phyloP scores from a whole-genome alignment of 2,797 vertebrate species.

The Amniataba percoides region DNA sequence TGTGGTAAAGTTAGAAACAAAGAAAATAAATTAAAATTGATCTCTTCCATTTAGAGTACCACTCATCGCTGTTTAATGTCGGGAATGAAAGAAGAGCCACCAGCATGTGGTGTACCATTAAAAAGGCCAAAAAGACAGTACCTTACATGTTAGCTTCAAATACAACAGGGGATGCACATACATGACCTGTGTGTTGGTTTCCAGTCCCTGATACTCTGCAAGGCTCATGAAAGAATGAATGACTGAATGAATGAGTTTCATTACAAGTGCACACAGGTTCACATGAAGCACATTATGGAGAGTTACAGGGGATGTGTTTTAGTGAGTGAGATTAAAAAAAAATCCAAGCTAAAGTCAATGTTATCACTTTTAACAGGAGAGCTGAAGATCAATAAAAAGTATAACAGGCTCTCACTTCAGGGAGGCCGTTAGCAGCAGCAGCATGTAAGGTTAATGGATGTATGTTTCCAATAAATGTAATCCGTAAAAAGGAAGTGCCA shows the following conservation, averaged over 20 bases:
- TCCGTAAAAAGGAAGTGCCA: conserved; percentile 13
- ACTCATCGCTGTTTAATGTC: conserved; percentile 44
- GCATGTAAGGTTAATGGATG: conserved; percentile 10
- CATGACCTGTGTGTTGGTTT: conserved; percentile 20
- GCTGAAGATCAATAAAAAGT: conserved; percentile 41
- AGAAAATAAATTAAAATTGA: conserved; percentile 82
- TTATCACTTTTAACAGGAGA: conserved; percentile 30
- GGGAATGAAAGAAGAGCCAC: conserved; percentile 46
- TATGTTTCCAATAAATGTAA: conserved; percentile 12
- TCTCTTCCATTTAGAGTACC: conserved; percentile 64
- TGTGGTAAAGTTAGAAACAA: conserved; percentile 70
- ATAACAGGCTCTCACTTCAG: conserved; percentile 33
- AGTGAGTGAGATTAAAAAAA: background rate
- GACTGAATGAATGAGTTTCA: background rate
- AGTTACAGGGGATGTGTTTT: background rate
- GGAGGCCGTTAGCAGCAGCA: conserved; percentile 46
- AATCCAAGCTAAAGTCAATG: conserved; percentile 2
- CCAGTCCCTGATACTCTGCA: conserved; percentile 40
- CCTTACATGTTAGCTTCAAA: conserved; percentile 15
- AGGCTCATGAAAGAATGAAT: background rate
- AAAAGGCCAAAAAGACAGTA: conserved; percentile 39
- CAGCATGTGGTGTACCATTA: conserved; percentile 42
- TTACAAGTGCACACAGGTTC: conserved; percentile 16
- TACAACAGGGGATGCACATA: conserved; percentile 8
- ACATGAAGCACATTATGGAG: conserved; percentile 2